Conservation (phyloP, 2,888 invertebrate genomes). For the Nemotelus nigrinus region DNA sequence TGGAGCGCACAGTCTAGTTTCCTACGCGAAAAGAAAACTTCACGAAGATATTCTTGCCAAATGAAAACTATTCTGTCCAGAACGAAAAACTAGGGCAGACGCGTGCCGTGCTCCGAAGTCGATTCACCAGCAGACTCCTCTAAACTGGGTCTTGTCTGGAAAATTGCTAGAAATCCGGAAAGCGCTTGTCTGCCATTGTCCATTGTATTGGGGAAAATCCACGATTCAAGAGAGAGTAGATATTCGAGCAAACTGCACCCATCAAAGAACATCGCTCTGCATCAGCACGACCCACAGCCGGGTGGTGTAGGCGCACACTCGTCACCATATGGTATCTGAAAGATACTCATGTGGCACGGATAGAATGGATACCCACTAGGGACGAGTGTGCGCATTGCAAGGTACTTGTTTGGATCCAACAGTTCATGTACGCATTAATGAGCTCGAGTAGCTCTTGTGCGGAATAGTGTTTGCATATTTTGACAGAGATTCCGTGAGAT, state of each 20-base stretch:
- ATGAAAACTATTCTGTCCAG: conserved; percentile 33
- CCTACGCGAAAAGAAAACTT: conserved; percentile 8
- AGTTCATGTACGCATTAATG: background rate
- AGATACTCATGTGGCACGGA: background rate
- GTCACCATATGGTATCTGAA: conserved; percentile 17
- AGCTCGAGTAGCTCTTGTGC: background rate
- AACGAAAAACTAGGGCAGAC: conserved; percentile 46
- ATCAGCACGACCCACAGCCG: conserved; percentile 1
- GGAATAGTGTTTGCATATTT: conserved; percentile 14
- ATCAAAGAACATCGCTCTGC: background rate
- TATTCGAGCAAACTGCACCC: background rate
- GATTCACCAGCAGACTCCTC: conserved; percentile 53
- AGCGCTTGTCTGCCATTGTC: conserved; percentile 32
- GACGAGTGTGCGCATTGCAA: conserved; percentile 23
- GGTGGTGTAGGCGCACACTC: conserved; percentile 30
- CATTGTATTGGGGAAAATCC: background rate
- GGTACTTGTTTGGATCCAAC: background rate
- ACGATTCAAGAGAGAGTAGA: background rate
- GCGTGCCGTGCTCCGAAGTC: conserved; percentile 50
- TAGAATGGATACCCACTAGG: background rate
- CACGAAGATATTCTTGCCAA: conserved; percentile 35
- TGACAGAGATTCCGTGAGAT: conserved; percentile 13
- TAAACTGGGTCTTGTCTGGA: conserved; percentile 55
- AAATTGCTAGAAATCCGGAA: conserved; percentile 50
- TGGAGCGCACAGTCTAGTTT: background rate